These are phyloP conservation scores for Cataglyphis rosenhaueri DNA, from an alignment of 2,888 invertebrate genomes.

Conservation along the genomic window DNA sequence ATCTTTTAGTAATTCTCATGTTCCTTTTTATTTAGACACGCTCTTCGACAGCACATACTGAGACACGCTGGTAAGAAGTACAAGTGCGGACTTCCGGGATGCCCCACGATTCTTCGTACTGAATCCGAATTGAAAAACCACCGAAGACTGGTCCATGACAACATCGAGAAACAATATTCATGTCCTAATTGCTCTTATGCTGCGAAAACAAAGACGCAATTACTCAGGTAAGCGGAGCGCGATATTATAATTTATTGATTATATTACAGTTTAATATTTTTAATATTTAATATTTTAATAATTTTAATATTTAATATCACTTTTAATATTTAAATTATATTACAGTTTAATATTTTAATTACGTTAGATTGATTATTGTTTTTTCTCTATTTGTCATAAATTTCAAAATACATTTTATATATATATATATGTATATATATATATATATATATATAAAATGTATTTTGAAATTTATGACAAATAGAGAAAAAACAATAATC, in stretches of 20 bases:
- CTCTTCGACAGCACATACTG: conserved; percentile 88
- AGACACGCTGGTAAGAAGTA: conserved; percentile 87
- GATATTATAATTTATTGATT: background rate
- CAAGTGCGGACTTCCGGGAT: conserved; percentile 87
- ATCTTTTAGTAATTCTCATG: background rate
- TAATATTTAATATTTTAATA: too few species aligned
- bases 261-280: background rate
- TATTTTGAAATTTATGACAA: too few species aligned
- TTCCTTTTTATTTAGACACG: conserved; percentile 85
- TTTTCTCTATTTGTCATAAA: background rate
- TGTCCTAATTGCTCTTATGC: conserved; percentile 87
- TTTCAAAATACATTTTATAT: background rate
- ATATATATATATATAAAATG: too few species aligned
- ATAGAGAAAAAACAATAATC: too few species aligned
- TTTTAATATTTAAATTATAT: background rate
- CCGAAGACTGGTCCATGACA: conserved; percentile 86
- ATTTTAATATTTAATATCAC: too few species aligned
- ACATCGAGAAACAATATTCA: conserved; percentile 86
- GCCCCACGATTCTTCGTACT: conserved; percentile 87
- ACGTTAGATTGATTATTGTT: background rate
- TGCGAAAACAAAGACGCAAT: conserved; percentile 83
- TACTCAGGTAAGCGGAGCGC: conserved; percentile 86
- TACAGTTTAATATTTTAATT: background rate
- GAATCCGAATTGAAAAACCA: conserved; percentile 87
- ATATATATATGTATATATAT: too few species aligned